phyloP scores from a whole-genome alignment of 2,797 vertebrate genomes.

The Xyrichtys novacula region DNA sequence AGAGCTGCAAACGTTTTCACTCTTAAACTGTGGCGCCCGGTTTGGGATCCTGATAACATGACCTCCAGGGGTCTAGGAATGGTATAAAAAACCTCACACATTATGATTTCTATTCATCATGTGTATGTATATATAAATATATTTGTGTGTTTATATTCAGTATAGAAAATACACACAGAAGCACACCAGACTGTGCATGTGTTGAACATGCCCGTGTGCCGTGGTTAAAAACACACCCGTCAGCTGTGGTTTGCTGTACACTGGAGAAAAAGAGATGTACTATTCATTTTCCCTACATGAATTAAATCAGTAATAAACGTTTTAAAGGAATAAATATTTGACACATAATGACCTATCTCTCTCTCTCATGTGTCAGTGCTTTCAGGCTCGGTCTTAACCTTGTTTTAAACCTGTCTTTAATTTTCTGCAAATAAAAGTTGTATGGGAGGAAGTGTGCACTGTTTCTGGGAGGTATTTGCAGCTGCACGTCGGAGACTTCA shows the following conservation, averaged over 20 bases:
- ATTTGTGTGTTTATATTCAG: slow-evolving; percentile 85
- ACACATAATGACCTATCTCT: slow-evolving; percentile 73
- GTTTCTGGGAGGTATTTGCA: slow-evolving; percentile 12
- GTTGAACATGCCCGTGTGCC: slow-evolving; percentile 72
- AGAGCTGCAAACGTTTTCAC: slow-evolving; percentile 25
- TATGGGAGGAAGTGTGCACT: slow-evolving; percentile 47
- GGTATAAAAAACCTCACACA: slow-evolving; percentile 67
- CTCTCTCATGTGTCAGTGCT: slow-evolving; percentile 62
- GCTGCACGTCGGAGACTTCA: neutral
- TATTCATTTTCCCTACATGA: slow-evolving; percentile 82
- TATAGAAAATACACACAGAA: slow-evolving; percentile 79
- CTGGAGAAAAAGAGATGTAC: slow-evolving; percentile 86
- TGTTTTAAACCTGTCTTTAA: slow-evolving; percentile 49
- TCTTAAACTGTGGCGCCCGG: slow-evolving; percentile 37
- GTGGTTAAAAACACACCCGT: slow-evolving; percentile 73
- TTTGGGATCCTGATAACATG: slow-evolving; percentile 42
- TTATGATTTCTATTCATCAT: slow-evolving; percentile 73
- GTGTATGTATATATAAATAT: slow-evolving; percentile 83
- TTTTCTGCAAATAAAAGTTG: slow-evolving; percentile 68
- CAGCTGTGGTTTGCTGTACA: slow-evolving; percentile 88
- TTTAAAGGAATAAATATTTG: slow-evolving; percentile 87
- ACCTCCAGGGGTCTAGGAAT: slow-evolving; percentile 42
- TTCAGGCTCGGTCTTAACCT: slow-evolving; percentile 44
- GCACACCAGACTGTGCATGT: slow-evolving; percentile 73
- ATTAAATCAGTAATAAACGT: slow-evolving; percentile 86